Conservation (phyloP, 2,888 invertebrate species). For the Serripes groenlandicus region DNA sequence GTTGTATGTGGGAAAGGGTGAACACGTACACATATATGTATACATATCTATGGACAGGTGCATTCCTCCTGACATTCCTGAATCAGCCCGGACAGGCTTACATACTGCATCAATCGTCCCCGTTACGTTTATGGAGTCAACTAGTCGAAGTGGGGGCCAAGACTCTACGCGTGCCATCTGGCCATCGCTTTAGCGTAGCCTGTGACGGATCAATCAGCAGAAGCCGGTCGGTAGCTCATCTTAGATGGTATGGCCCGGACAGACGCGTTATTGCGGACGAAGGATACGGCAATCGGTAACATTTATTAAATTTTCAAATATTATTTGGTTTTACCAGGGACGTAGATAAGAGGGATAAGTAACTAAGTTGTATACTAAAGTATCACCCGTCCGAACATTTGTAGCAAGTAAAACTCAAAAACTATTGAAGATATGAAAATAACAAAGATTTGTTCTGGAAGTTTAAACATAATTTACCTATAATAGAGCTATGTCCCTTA, state of each 20-base stretch:
- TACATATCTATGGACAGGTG: not conserved
- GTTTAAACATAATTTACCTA: no score
- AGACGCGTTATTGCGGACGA: constrained; percentile 37
- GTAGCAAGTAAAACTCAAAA: no score
- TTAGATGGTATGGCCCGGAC: constrained; percentile 61
- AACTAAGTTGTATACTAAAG: no score
- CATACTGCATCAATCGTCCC: not conserved
- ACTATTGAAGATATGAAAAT: no score
- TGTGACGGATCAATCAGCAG: constrained; percentile 42
- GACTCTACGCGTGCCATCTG: constrained; percentile 28
- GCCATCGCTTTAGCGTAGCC: constrained; percentile 35
- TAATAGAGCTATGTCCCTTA: no score
- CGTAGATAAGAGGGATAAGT: no score
- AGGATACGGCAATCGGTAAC: constrained; percentile 32
- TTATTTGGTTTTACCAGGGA: no score
- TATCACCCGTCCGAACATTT: no score
- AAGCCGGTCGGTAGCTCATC: constrained; percentile 13
- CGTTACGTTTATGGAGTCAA: constrained; percentile 29
- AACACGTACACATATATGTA: no score
- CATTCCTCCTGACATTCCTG: not conserved
- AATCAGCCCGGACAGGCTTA: not conserved
- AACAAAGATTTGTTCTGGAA: no score
- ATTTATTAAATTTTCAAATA: no score
- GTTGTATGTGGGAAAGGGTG: not conserved
- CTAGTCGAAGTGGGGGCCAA: constrained; percentile 39